Conservation (phyloP, 2,888 invertebrate genomes). For the Watsonalla cultraria region DNA sequence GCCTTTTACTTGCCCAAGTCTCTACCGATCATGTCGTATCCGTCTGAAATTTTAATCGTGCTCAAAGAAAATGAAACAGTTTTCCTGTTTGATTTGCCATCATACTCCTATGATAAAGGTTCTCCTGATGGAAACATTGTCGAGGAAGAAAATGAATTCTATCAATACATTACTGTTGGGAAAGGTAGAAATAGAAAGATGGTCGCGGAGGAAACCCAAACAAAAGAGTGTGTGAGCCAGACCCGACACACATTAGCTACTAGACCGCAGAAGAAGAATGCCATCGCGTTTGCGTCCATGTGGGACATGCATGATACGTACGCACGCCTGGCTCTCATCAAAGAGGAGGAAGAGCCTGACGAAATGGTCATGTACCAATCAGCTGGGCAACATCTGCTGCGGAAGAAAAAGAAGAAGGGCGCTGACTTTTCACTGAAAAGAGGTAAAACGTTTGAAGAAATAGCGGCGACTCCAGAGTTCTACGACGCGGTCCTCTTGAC, state of each 20-base stretch:
- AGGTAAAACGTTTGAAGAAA: conserved; percentile 47
- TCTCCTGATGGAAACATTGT: conserved; percentile 77
- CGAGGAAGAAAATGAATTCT: conserved; percentile 81
- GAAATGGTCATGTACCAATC: conserved; percentile 70
- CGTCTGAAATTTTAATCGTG: conserved; percentile 79
- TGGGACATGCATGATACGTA: conserved; percentile 90
- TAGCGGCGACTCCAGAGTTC: conserved; percentile 62
- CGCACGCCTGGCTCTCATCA: conserved; percentile 53
- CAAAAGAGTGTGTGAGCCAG: conserved; percentile 79
- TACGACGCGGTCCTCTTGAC: conserved; percentile 81
- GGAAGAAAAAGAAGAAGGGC: conserved; percentile 41
- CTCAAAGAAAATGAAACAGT: conserved; percentile 83
- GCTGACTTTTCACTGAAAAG: conserved; percentile 8
- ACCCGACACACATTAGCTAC: conserved; percentile 81
- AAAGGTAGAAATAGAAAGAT: conserved; percentile 83
- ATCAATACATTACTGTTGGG: conserved; percentile 83
- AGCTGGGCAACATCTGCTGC: conserved; percentile 45
- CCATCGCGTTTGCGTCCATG: conserved; percentile 82
- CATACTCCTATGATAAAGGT: conserved; percentile 79
- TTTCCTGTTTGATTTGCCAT: conserved; percentile 81
- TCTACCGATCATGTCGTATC: conserved; percentile 54
- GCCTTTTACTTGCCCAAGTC: conserved; percentile 59
- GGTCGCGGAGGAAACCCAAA: conserved; percentile 84
- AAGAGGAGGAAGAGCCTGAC: conserved; percentile 50
- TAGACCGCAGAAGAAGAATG: conserved; percentile 74